phyloP scores from a whole-genome alignment of 2,888 invertebrate species.

The Carcina quercana region DNA sequence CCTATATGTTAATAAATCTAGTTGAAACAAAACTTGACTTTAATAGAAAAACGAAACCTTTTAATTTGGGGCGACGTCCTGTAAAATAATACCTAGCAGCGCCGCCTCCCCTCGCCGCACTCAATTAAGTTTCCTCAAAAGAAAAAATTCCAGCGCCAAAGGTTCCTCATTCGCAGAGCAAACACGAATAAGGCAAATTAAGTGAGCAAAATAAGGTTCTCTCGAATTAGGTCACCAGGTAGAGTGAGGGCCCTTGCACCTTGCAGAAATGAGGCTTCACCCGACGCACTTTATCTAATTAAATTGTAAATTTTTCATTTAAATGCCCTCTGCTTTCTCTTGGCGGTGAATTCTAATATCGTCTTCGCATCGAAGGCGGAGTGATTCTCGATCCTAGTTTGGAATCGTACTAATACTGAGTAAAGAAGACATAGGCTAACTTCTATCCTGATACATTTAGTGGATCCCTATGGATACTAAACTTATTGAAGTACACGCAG shows the following conservation, averaged over 20 bases:
- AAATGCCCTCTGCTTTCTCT: not conserved
- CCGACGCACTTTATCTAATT: conserved; percentile 39
- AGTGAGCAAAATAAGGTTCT: conserved; percentile 64
- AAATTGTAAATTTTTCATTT: conserved; percentile 55
- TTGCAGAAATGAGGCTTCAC: conserved; percentile 14
- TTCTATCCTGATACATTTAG: no score
- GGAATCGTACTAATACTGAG: no score
- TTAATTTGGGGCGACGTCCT: conserved; percentile 18
- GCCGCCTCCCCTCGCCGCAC: conserved; percentile 23
- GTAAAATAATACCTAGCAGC: not conserved
- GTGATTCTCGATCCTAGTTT: no score
- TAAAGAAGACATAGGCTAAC: no score
- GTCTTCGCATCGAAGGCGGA: no score
- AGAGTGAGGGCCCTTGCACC: conserved; percentile 35
- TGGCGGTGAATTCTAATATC: no score
- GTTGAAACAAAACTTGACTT: no score
- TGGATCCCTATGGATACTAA: no score
- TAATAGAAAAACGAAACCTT: no score
- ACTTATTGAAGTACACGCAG: no score
- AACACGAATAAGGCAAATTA: conserved; percentile 68
- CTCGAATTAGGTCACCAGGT: conserved; percentile 58
- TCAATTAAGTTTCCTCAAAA: conserved; percentile 56
- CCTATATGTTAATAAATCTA: no score
- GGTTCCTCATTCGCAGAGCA: conserved; percentile 55
- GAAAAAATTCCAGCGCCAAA: conserved; percentile 37